Conservation (phyloP, 2,797 vertebrate genomes). For the Ciconia nigra region DNA sequence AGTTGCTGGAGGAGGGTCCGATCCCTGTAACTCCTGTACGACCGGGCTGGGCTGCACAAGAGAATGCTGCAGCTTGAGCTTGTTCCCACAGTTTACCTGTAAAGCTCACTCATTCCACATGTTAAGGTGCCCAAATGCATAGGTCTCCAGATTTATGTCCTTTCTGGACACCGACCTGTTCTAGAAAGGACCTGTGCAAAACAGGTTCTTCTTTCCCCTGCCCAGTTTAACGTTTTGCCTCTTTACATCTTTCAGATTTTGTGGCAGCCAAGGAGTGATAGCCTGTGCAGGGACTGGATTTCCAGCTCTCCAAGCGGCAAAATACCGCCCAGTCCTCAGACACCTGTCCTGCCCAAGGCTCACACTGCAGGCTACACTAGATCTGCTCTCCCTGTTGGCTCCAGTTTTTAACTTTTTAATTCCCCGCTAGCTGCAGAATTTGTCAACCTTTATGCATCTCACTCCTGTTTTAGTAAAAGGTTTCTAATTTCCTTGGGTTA, state of each 20-base stretch:
- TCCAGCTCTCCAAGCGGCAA: neutral
- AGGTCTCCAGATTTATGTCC: neutral
- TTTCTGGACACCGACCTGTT: neutral
- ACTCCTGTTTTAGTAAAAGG: neutral
- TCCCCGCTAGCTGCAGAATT: neutral
- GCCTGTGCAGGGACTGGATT: neutral
- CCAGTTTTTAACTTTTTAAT: neutral
- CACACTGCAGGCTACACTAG: neutral
- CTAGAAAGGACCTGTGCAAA: neutral
- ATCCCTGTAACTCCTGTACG: neutral
- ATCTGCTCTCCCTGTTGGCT: neutral
- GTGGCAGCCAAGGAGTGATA: neutral
- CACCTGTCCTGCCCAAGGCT: neutral
- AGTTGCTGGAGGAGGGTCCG: neutral
- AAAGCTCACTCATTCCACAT: neutral
- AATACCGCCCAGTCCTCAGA: neutral
- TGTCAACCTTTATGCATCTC: neutral
- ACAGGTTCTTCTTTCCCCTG: neutral
- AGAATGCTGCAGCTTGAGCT: neutral
- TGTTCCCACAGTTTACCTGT: neutral
- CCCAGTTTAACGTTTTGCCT: neutral
- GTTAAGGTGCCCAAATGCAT: neutral
- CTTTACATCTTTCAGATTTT: neutral
- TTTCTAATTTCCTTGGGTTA: neutral
- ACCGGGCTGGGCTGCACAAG: neutral